phyloP scores from a whole-genome alignment of 2,797 vertebrate species.

The Myotis myotis region DNA sequence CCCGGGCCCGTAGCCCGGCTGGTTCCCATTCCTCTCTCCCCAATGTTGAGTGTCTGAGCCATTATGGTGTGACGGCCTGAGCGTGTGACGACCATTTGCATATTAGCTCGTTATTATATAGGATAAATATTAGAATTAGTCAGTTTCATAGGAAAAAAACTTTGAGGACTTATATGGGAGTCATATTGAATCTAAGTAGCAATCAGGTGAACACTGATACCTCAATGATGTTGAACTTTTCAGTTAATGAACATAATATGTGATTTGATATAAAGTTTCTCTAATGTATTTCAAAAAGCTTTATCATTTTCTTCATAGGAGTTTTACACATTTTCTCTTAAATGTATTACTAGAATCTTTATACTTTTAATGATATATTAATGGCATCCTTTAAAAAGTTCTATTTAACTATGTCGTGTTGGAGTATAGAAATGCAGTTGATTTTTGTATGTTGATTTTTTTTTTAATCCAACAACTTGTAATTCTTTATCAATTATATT shows the following conservation, averaged over 20 bases:
- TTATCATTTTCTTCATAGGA: background rate
- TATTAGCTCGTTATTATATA: too few relatives aligned
- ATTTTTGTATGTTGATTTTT: background rate
- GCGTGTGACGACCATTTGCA: too few relatives aligned
- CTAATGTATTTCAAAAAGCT: background rate
- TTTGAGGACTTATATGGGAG: slow-evolving; percentile 19
- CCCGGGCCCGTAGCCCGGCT: too few relatives aligned
- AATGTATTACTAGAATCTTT: background rate
- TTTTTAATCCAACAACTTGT: background rate
- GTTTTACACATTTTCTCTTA: background rate
- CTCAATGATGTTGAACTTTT: background rate
- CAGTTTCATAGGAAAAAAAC: background rate
- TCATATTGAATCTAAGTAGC: slow-evolving; percentile 1
- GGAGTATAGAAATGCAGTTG: background rate
- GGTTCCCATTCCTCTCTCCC: too few relatives aligned
- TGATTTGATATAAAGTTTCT: slow-evolving; percentile 8
- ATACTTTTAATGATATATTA: background rate
- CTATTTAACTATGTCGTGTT: background rate
- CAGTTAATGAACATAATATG: background rate
- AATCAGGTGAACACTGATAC: background rate
- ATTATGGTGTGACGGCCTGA: too few relatives aligned
- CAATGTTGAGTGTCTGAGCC: too few relatives aligned
- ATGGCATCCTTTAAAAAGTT: background rate
- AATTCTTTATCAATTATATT: slow-evolving; percentile 34
- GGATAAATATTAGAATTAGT: background rate